Evolutionary conservation across 2,797 vertebrate species (phyloP).

Genomic region (Orestias chungarensis): DNA sequence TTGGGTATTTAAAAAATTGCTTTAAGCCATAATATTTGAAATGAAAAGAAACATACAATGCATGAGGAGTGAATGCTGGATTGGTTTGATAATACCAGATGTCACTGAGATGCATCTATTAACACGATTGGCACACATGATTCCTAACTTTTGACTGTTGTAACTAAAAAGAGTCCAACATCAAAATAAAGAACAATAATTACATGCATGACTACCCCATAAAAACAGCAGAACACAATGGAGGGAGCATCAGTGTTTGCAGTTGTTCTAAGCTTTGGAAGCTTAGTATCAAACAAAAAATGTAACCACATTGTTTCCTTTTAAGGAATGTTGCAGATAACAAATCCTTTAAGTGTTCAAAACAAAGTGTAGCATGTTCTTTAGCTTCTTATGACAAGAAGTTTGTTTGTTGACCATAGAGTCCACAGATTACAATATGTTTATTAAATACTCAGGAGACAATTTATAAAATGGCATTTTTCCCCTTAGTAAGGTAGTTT

Average conservation of each 20-base stretch:
- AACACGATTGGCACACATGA: not conserved
- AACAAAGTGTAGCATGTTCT: not conserved
- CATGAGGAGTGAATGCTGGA: not conserved
- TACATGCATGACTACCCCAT: not conserved
- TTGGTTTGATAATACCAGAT: not conserved
- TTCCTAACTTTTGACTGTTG: not conserved
- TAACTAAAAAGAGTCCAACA: not conserved
- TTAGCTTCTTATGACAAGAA: not conserved
- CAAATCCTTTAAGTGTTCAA: not conserved
- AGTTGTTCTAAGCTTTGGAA: not conserved
- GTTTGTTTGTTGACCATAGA: not conserved
- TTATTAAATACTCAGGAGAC: not conserved
- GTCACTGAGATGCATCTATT: not conserved
- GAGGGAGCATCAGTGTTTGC: not conserved
- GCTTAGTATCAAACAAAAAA: not conserved
- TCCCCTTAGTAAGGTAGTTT: not conserved
- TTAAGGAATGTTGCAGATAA: not conserved
- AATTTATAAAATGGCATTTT: not conserved
- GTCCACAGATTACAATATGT: not conserved
- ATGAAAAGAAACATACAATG: not conserved
- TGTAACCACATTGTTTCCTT: not conserved
- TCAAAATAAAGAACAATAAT: not conserved
- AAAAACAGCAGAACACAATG: not conserved
- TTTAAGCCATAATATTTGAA: not conserved
- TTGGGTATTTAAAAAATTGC: not conserved